Percentiles rank a stretch among this genome's conserved stretches.
These are phyloP conservation scores for Microctenopoma lineatum DNA, from an alignment of 2,797 vertebrate species.

Conservation along the genomic window DNA sequence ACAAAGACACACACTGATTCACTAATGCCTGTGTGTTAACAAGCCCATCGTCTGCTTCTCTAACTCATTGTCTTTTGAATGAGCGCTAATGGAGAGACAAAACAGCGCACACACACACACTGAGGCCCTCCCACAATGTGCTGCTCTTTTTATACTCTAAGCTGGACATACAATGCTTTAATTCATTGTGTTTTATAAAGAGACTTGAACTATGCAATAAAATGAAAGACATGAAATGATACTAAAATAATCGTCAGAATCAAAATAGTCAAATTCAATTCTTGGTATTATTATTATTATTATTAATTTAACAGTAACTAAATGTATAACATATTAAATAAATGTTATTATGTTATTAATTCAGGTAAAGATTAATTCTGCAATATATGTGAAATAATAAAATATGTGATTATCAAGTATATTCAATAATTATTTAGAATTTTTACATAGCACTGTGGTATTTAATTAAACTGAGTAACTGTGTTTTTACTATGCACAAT, in stretches of 20 bases:
- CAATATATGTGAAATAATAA: neutral
- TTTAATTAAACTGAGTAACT: constrained; percentile 12
- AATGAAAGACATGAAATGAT: too few species aligned
- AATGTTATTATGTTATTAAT: neutral
- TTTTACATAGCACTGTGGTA: neutral
- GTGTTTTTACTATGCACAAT: neutral
- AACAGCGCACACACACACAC: constrained; percentile 58
- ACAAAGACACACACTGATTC: constrained; percentile 75
- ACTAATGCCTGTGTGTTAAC: constrained; percentile 81
- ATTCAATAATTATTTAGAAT: neutral
- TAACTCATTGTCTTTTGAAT: constrained; percentile 79
- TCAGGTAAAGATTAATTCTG: neutral
- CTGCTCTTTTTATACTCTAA: constrained; percentile 70
- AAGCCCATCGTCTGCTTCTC: constrained; percentile 77
- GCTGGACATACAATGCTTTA: constrained; percentile 14
- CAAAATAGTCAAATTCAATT: neutral
- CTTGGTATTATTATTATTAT: neutral
- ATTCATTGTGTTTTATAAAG: neutral
- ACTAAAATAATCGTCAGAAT: neutral
- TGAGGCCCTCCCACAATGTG: constrained; percentile 58
- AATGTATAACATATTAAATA: neutral
- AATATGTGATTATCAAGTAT: neutral
- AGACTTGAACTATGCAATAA: too few species aligned
- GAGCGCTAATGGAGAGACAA: constrained; percentile 80
- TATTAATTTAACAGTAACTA: neutral